Evolutionary conservation across 92 coral and sea anemone species (phyloP).

Genomic region (Pocillopora meandrina): DNA sequence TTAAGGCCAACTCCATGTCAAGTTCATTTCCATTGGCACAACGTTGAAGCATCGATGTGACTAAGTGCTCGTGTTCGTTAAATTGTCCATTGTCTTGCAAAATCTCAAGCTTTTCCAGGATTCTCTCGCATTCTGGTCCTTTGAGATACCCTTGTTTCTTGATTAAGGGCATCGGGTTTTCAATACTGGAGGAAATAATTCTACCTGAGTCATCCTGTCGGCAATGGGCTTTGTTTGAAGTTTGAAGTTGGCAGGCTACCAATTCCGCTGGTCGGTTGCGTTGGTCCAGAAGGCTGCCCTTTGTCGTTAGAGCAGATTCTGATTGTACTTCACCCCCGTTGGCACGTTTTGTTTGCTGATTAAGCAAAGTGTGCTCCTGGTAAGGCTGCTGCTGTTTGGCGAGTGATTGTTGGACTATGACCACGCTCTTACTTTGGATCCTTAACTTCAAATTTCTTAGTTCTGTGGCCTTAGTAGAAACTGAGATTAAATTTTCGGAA

Average conservation of each 20-base stretch:
- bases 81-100: not conserved
- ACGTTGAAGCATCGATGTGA: not conserved
- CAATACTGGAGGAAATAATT: not conserved
- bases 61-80: not conserved
- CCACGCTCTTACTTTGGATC: not conserved
- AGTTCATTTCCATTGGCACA: not conserved
- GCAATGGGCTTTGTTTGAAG: not conserved
- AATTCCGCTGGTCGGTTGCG: not conserved
- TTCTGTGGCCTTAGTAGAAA: not conserved
- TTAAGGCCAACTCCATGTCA: not conserved
- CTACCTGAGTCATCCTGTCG: not conserved
- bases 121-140: not conserved
- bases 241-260: not conserved
- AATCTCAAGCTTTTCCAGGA: not conserved
- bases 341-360: not conserved
- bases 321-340: not conserved
- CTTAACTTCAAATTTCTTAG: not conserved
- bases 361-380: not conserved
- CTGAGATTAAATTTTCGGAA: not conserved
- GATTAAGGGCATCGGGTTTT: not conserved
- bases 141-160: not conserved
- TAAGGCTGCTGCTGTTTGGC: not conserved
- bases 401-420: not conserved
- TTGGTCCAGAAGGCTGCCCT: not conserved
- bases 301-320: not conserved